Evolutionary conservation across 2,113 vertebrate species (phyloP), one percentile per base, ranked within the genome.

Genomic region (Melanotaenia duboulayi): DNA sequence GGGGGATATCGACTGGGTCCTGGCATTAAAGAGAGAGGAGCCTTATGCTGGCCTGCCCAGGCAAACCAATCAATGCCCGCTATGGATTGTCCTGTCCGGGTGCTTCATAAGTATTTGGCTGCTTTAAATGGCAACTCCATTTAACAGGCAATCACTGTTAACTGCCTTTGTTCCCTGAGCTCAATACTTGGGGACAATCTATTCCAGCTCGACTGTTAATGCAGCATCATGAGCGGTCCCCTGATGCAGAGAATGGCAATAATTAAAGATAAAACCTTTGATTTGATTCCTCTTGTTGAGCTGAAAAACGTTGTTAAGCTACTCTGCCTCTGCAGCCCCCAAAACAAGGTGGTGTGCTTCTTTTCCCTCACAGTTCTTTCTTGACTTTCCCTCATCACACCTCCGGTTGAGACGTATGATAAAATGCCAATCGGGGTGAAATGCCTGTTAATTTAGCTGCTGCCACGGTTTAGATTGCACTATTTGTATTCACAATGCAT

Each of bases 91-190:
- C 87, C 93, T 94, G 90, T 94, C 92, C 89, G 75, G 87, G 82
- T 86, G 91, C 90, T 92, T 94, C 93, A 92, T 92, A 92, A 95
- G 93, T 86, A 92, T 93, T 93, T 89, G 92, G 90, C 91, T 93
- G 93, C 87, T 91, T 92, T 91, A 94, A 95, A 94, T 93, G 91
- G 91, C 90, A 93, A 91, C 92, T 94, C 89, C 90, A 93, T 94
- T 95, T 93, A 94, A 93, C 90, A 94, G 91, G 90, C 93, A 93
- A 94, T 95, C 91, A 93, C 92, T 86, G 89, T 87, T 92, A 93
- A 95, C 89, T 91, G 92, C 92, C 89, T 94, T 92, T 94, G 90
- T 92, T 90, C 86, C 86, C 83, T 16, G 50, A 76, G 81, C 84
- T 92, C 91, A 84, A 92, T 94, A 92, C 74, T 82, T 70, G 76